Percentiles rank a stretch among this genome's conserved stretches.
These are phyloP conservation scores for Mastomys coucha DNA, from an alignment of 2,113 vertebrate species.

Conservation along the genomic window DNA sequence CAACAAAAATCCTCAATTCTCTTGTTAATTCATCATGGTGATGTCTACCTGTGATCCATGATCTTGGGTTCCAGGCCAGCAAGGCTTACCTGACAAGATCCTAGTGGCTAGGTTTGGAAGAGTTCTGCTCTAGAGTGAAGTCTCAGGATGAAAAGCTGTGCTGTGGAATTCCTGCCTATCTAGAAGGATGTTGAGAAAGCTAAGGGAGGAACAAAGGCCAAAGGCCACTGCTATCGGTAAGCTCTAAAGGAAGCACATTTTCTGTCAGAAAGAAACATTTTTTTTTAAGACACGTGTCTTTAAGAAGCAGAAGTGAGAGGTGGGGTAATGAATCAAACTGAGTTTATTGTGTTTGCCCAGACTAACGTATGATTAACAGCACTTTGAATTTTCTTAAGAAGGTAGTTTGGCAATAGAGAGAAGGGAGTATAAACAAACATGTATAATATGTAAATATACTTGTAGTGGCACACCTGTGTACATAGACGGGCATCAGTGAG, in stretches of 20 bases:
- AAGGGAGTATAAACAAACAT: neutral
- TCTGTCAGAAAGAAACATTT: neutral
- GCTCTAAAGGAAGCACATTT: neutral
- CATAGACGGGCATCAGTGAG: no score
- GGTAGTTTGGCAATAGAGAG: neutral
- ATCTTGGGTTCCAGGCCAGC: neutral
- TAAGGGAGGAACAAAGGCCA: neutral
- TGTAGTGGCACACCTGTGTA: neutral
- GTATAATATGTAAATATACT: neutral
- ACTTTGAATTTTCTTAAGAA: slow-evolving; percentile 42
- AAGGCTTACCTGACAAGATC: neutral
- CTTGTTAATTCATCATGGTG: neutral
- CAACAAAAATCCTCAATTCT: neutral
- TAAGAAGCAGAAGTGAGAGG: neutral
- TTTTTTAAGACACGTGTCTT: neutral
- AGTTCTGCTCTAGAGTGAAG: neutral
- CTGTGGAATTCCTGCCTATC: neutral
- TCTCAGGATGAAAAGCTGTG: neutral
- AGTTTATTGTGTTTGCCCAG: slow-evolving; percentile 6
- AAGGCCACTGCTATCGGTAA: neutral
- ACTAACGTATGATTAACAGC: neutral
- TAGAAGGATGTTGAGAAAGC: neutral
- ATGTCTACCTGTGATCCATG: neutral
- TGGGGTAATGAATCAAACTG: neutral
- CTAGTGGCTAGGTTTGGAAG: neutral